phyloP scores from a whole-genome alignment of 2,888 invertebrate species.

The Meiosimyza platycephala region DNA sequence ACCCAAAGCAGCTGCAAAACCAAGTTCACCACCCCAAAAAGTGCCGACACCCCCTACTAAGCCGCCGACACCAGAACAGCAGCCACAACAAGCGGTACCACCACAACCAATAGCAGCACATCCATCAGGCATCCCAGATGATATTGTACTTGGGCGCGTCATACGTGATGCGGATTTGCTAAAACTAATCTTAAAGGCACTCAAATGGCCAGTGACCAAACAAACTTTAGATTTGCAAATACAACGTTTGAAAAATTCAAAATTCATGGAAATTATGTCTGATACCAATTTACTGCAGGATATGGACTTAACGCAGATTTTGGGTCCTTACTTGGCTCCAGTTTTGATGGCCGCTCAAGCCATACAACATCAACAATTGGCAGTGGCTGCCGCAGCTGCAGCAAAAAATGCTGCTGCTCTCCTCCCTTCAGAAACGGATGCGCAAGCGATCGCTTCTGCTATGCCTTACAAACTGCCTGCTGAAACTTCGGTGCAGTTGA shows the following conservation, averaged over 20 bases:
- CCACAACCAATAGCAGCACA: slow-evolving; percentile 23
- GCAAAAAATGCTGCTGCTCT: slow-evolving; percentile 45
- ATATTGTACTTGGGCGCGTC: slow-evolving; percentile 62
- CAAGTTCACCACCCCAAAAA: slow-evolving; percentile 27
- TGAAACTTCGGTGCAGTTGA: slow-evolving; percentile 65
- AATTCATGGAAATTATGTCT: slow-evolving; percentile 63
- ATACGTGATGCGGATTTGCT: slow-evolving; percentile 65
- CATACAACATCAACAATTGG: slow-evolving; percentile 51
- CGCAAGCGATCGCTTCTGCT: slow-evolving; percentile 50
- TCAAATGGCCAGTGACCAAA: slow-evolving; percentile 63
- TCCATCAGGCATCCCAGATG: slow-evolving; percentile 53
- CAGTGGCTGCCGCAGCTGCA: slow-evolving; percentile 34
- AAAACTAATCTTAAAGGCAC: slow-evolving; percentile 64
- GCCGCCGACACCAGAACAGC: not conserved
- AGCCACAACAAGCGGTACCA: slow-evolving; percentile 12
- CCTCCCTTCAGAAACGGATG: slow-evolving; percentile 23
- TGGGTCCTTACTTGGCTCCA: slow-evolving; percentile 62
- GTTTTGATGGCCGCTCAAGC: slow-evolving; percentile 54
- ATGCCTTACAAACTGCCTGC: slow-evolving; percentile 65
- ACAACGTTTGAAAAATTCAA: slow-evolving; percentile 59
- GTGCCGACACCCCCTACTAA: slow-evolving; percentile 1
- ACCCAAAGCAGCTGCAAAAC: slow-evolving; percentile 4
- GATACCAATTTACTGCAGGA: slow-evolving; percentile 64
- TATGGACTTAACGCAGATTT: slow-evolving; percentile 63
- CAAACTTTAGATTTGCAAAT: slow-evolving; percentile 61